Evolutionary conservation across 2,797 vertebrate species (phyloP), one percentile per base, ranked within the genome.

Genomic region (Sphaeramia orbicularis): DNA sequence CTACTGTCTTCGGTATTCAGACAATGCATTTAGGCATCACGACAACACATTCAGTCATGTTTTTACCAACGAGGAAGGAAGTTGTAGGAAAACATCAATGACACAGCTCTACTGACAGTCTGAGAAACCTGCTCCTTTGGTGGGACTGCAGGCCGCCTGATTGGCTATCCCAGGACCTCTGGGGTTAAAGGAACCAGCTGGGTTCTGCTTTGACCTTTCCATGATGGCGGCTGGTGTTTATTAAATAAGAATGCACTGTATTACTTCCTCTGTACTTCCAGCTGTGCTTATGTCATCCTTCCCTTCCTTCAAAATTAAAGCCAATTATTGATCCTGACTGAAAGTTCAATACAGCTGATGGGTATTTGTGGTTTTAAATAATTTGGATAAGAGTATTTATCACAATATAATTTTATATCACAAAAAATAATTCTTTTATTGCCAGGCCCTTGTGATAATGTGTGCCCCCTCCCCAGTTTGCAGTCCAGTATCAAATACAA

Each of bases 211-310:
- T 64, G 48, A 77, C 62, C 54, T 55, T 59, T 45, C 57, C 30
- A 41, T 38, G 51, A 55, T 48, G 58, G 55, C 66, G n/a, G n/a
- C n/a, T 55, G 56, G 71, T 47, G 51, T 71, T n/a, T n/a, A n/a
- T 66, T 75, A 73, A 78, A 86, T 53, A 78, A 69, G 35, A 53
- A 43, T 54, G 62, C 62, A 47, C 56, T 66, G 65, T 36, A 63
- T 71, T 48, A 66, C 52, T 69, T 57, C 40, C 44, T 55, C 41
- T 15, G 9, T 62, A 59, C 19, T 57, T 76, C 53, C 78, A 84
- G 78, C 78, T 86, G 82, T 27, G 37, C 30, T 85, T 19, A 8
- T 43, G 56, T 62, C 48, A 69, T 71, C 55, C 58, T 53, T 70
- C 51, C 14, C 40, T 57, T n/a, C n/a, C n/a, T n/a, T n/a, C n/a